Conservation (phyloP, 2,888 invertebrate species). For the Torymus auratus region DNA sequence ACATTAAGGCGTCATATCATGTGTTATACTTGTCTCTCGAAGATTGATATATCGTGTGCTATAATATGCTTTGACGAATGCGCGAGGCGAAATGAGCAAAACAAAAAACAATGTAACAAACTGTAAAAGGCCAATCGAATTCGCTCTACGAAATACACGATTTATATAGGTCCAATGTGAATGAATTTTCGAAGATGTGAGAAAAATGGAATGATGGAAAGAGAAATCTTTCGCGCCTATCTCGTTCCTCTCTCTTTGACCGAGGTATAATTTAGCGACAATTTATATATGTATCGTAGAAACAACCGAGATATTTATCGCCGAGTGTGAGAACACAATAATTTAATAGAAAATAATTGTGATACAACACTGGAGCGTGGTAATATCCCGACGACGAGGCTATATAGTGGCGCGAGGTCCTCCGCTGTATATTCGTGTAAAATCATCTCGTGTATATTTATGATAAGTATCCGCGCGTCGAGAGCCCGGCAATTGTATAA, state of each 20-base stretch:
- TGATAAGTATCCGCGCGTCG: slow-evolving; percentile 48
- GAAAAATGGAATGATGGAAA: slow-evolving; percentile 32
- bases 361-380: slow-evolving; percentile 36
- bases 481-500: slow-evolving; percentile 42
- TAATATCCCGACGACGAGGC: slow-evolving; percentile 52
- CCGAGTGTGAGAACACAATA: slow-evolving; percentile 38
- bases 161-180: slow-evolving; percentile 37
- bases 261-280: slow-evolving; percentile 57
- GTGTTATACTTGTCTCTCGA: slow-evolving; percentile 56
- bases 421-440: slow-evolving; percentile 53
- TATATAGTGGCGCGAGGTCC: slow-evolving; percentile 56
- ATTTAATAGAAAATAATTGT: slow-evolving; percentile 44
- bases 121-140: slow-evolving; percentile 60
- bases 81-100: slow-evolving; percentile 44
- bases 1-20: slow-evolving; percentile 54
- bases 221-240: slow-evolving; percentile 52
- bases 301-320: slow-evolving; percentile 51
- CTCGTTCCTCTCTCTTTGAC: slow-evolving; percentile 59
- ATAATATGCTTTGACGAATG: slow-evolving; percentile 49
- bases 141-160: slow-evolving; percentile 59
- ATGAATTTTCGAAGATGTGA: slow-evolving; percentile 31
- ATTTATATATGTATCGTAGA: slow-evolving; percentile 55
- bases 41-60: slow-evolving; percentile 52
- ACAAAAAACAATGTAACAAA: slow-evolving; percentile 40
- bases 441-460: slow-evolving; percentile 54